These are phyloP conservation scores for Eupeodes luniger DNA, from an alignment of 2,888 invertebrate genomes.

Conservation along the genomic window DNA sequence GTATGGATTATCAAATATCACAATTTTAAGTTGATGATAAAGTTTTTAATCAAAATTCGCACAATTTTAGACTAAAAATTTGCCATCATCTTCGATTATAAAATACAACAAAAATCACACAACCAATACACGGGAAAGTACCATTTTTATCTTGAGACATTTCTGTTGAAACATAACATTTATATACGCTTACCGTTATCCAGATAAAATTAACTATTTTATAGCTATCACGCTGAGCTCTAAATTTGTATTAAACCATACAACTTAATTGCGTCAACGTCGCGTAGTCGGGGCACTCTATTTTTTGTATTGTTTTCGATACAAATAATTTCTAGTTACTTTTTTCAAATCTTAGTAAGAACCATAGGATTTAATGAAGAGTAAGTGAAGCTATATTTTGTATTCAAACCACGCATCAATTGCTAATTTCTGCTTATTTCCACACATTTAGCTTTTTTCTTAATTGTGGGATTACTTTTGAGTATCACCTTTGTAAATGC, in stretches of 20 bases:
- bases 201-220: slow-evolving; percentile 1
- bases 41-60: neutral
- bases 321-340: too few species aligned
- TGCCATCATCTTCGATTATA: neutral
- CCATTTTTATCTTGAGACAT: neutral
- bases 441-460: neutral
- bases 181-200: neutral
- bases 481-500: neutral
- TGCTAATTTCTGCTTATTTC: neutral
- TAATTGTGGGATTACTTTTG: neutral
- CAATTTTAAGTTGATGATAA: neutral
- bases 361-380: neutral
- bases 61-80: neutral
- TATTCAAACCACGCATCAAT: neutral
- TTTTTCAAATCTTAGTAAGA: too few species aligned
- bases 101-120: neutral
- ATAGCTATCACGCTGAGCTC: neutral
- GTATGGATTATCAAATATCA: neutral
- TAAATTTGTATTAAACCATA: neutral
- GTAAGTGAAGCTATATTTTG: neutral
- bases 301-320: neutral
- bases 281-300: neutral
- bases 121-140: neutral
- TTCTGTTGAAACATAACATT: neutral
- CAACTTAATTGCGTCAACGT: too few species aligned